These are phyloP conservation scores for Vulpes ferrilata DNA, from an alignment of 2,113 vertebrate species.

Conservation along the genomic window DNA sequence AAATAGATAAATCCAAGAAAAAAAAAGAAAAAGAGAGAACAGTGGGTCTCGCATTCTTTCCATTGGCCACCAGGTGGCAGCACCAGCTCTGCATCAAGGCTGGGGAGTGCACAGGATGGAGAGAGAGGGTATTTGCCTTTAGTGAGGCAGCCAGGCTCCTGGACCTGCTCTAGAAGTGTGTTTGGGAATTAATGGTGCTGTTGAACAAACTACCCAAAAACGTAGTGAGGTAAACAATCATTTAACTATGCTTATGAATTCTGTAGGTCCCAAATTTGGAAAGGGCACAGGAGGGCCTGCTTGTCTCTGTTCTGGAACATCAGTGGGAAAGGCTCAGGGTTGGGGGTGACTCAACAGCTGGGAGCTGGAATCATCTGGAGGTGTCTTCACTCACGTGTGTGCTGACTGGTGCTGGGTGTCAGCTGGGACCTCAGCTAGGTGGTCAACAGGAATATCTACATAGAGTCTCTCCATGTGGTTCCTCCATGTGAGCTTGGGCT, in stretches of 20 bases:
- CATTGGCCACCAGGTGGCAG: conserved; percentile 51
- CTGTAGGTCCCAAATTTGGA: background rate
- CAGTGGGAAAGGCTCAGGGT: background rate
- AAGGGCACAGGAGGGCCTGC: background rate
- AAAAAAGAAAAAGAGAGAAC: background rate
- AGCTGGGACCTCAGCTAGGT: background rate
- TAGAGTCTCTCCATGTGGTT: background rate
- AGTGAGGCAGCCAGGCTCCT: background rate
- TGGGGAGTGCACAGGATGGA: rapidly evolving
- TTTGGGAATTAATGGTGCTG: background rate
- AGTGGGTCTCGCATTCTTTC: background rate
- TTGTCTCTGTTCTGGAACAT: background rate
- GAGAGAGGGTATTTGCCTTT: background rate
- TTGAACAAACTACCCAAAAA: background rate
- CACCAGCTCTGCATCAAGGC: background rate
- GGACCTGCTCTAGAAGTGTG: background rate
- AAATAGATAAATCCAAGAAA: background rate
- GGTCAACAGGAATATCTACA: background rate
- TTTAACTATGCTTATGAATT: background rate
- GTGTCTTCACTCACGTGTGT: background rate
- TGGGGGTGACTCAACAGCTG: background rate
- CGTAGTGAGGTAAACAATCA: background rate
- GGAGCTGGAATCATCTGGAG: background rate
- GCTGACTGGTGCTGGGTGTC: background rate
- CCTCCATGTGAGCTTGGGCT: background rate